phyloP scores from a whole-genome alignment of 2,888 invertebrate genomes.

The Zygogramma bicolorata region DNA sequence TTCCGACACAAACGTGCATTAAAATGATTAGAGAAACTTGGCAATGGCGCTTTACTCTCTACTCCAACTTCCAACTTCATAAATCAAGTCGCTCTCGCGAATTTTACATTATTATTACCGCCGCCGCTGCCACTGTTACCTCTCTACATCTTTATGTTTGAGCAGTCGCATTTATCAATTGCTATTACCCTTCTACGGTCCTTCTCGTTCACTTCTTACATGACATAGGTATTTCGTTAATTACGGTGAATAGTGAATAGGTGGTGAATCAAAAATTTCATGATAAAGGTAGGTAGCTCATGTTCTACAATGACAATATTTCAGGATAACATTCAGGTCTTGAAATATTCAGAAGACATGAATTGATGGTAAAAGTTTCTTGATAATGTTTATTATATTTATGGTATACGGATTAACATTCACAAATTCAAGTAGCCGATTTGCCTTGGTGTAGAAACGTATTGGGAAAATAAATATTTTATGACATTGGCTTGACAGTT shows the following conservation, averaged over 20 bases:
- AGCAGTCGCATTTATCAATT: constrained; percentile 45
- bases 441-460: too few species aligned
- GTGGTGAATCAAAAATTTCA: not conserved
- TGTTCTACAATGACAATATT: not conserved
- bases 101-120: constrained; percentile 48
- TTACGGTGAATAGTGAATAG: not conserved
- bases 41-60: constrained; percentile 17
- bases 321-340: not conserved
- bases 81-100: constrained; percentile 47
- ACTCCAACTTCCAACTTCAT: constrained; percentile 43
- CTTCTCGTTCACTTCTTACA: not conserved
- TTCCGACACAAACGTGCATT: not conserved
- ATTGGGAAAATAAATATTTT: too few species aligned
- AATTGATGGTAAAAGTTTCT: too few species aligned
- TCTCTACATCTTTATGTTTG: constrained; percentile 41
- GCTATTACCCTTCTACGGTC: constrained; percentile 24
- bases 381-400: too few species aligned
- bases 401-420: too few species aligned
- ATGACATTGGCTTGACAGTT: too few species aligned
- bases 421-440: too few species aligned
- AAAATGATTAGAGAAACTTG: constrained; percentile 10
- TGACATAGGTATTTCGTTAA: not conserved
- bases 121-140: constrained; percentile 40
- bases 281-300: not conserved
- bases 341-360: too few species aligned